phyloP scores from a whole-genome alignment of 1,140 invertebrate genomes.

The Macrosteles quadrilineatus region DNA sequence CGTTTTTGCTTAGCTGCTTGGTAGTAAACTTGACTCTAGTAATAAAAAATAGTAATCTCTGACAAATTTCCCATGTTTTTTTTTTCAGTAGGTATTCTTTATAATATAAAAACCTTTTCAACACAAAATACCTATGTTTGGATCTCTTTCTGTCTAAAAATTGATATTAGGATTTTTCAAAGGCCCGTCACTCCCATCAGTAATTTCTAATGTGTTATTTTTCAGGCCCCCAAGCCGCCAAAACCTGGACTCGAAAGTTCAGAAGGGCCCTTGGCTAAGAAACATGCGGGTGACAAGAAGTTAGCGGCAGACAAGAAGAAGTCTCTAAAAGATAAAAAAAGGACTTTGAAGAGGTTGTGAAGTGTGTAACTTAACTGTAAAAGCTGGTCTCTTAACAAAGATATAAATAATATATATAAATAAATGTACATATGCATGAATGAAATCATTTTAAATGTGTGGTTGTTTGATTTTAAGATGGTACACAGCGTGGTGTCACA shows the following conservation, averaged over 20 bases:
- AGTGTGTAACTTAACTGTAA: conserved; percentile 26
- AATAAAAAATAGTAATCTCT: too few relatives aligned
- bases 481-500: too few relatives aligned
- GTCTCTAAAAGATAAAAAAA: conserved; percentile 80
- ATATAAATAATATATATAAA: conserved; percentile 18
- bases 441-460: background rate
- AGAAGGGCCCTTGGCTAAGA: conserved; percentile 77
- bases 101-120: too few relatives aligned
- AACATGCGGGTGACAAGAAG: conserved; percentile 81
- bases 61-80: too few relatives aligned
- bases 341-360: conserved; percentile 88
- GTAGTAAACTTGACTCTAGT: too few relatives aligned
- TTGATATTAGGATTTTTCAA: too few relatives aligned
- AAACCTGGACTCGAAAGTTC: conserved; percentile 51
- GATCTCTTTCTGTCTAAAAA: too few relatives aligned
- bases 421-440: conserved; percentile 22
- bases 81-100: too few relatives aligned
- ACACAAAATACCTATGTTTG: too few relatives aligned
- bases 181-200: too few relatives aligned
- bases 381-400: background rate
- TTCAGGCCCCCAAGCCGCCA: conserved; percentile 51
- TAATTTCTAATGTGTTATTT: too few relatives aligned
- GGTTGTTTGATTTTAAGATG: background rate
- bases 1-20: too few relatives aligned
- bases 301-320: conserved; percentile 75